These are phyloP conservation scores for Puffinus mauretanicus DNA, from an alignment of 2,113 vertebrate genomes.

Conservation along the genomic window DNA sequence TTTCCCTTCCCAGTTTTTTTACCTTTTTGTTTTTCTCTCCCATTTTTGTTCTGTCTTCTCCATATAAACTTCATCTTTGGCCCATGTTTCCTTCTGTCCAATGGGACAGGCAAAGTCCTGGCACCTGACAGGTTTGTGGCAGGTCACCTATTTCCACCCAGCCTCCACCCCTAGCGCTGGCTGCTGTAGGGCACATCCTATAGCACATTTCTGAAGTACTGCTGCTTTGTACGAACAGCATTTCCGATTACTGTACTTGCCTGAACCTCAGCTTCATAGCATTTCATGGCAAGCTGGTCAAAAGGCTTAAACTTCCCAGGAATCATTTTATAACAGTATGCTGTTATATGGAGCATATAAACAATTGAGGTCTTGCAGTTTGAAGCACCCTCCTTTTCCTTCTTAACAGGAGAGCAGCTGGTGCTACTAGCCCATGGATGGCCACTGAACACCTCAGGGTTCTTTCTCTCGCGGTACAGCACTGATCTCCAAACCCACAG, in stretches of 20 bases:
- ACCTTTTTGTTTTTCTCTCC: not conserved
- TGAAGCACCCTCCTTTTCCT: not conserved
- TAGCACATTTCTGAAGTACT: not conserved
- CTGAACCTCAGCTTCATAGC: not conserved
- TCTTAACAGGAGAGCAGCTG: not conserved
- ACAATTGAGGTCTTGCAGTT: not conserved
- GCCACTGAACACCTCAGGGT: not conserved
- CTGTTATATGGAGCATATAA: too few species aligned
- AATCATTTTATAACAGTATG: not conserved
- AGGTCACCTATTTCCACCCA: not conserved
- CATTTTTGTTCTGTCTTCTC: not conserved
- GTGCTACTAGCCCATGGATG: not conserved
- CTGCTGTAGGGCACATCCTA: not conserved
- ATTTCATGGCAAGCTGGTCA: not conserved
- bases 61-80: not conserved
- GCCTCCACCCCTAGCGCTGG: not conserved
- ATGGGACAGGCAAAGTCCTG: not conserved
- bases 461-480: not conserved
- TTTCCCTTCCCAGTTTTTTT: not conserved
- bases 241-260: not conserved
- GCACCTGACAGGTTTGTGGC: not conserved
- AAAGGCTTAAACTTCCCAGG: not conserved
- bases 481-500: not conserved
- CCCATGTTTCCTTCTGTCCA: not conserved
- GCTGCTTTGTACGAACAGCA: not conserved